phyloP scores from a whole-genome alignment of 2,797 vertebrate species.

The Dipus sagitta region DNA sequence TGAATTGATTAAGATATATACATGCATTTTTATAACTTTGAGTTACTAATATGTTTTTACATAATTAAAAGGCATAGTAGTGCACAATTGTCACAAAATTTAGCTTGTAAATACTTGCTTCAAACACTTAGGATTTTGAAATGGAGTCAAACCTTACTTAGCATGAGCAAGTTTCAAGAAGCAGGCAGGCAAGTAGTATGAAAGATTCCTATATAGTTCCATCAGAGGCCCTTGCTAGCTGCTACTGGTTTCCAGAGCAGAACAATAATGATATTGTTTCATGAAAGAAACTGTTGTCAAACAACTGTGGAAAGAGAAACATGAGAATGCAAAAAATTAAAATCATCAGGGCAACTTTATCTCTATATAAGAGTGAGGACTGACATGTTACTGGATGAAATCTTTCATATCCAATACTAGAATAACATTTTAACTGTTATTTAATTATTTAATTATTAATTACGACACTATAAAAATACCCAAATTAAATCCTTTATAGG shows the following conservation, averaged over 20 bases:
- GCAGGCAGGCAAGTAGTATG: not conserved
- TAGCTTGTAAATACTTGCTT: conserved; percentile 26
- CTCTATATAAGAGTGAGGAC: not conserved
- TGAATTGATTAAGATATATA: conserved; percentile 41
- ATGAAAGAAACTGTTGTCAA: not conserved
- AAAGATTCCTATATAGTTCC: not conserved
- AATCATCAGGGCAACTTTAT: conserved; percentile 4
- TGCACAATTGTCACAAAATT: not conserved
- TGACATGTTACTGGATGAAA: not conserved
- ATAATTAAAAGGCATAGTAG: not conserved
- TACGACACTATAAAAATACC: not conserved
- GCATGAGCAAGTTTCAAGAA: conserved; percentile 12
- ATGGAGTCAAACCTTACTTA: not conserved
- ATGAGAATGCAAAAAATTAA: not conserved
- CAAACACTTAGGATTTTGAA: conserved; percentile 47
- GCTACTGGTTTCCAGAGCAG: not conserved
- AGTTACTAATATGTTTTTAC: conserved; percentile 3
- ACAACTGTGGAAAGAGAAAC: conserved; percentile 12
- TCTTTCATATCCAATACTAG: not conserved
- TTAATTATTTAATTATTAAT: not conserved
- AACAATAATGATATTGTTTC: not conserved
- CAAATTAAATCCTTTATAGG: not conserved
- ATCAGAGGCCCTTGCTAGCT: not conserved
- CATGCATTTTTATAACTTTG: conserved; percentile 29
- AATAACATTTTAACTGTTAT: not conserved